A percentile compares a stretch with the other conserved stretches of the same genome.
These are phyloP conservation scores for Hypocryptadius cinnamomeus DNA, from an alignment of 2,113 vertebrate species.

Conservation along the genomic window DNA sequence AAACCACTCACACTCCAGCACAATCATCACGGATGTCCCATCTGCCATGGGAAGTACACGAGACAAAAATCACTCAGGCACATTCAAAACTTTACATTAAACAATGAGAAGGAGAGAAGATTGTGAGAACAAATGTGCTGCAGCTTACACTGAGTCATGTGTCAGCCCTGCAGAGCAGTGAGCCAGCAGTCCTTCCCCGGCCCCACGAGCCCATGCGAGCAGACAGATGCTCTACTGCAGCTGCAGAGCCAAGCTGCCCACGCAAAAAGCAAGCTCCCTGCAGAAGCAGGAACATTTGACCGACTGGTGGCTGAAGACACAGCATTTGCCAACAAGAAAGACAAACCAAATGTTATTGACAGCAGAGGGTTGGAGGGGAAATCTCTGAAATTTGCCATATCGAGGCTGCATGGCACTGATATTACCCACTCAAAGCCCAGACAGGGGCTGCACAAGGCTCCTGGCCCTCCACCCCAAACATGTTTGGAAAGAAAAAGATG, in stretches of 20 bases:
- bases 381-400: background rate
- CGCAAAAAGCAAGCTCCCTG: background rate
- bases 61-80: background rate
- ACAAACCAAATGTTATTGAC: background rate
- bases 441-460: background rate
- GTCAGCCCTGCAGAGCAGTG: background rate
- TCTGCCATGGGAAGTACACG: background rate
- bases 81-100: background rate
- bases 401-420: fast-evolving
- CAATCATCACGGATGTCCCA: background rate
- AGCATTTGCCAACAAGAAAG: background rate
- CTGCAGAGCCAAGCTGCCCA: background rate
- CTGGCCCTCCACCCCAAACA: fast-evolving
- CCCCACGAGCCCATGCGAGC: background rate
- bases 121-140: background rate
- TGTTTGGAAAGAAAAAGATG: background rate
- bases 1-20: background rate
- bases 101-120: background rate
- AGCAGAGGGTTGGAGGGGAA: background rate
- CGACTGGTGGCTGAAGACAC: background rate
- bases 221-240: background rate
- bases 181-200: background rate
- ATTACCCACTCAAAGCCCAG: fast-evolving
- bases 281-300: background rate
- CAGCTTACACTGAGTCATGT: background rate